Percentiles rank a stretch among this genome's conserved stretches.
phyloP scores from a whole-genome alignment of 2,888 invertebrate genomes.

The Eristalis pertinax region DNA sequence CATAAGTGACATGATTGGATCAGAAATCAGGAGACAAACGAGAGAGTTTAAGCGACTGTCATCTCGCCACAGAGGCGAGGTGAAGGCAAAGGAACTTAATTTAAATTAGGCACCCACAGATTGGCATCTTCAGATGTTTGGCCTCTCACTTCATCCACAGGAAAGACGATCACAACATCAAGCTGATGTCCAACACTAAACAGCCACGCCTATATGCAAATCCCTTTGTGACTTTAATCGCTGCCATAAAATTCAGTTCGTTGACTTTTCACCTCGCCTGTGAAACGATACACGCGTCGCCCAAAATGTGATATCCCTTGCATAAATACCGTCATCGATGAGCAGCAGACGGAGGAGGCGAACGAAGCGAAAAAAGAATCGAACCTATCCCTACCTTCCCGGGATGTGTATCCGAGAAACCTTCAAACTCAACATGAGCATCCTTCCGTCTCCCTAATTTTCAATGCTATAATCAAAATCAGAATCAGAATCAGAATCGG shows the following conservation, averaged over 20 bases:
- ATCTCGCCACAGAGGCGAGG: no score
- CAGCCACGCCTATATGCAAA: neutral
- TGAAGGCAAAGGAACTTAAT: no score
- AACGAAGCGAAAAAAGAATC: slow-evolving; percentile 24
- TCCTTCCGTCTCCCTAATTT: slow-evolving; percentile 71
- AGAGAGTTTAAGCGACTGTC: no score
- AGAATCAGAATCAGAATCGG: slow-evolving; percentile 55
- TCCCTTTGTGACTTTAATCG: no score
- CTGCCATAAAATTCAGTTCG: slow-evolving; percentile 9
- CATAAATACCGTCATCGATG: slow-evolving; percentile 21
- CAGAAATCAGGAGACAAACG: no score
- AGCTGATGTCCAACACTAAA: neutral
- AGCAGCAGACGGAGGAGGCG: neutral
- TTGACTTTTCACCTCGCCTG: slow-evolving; percentile 36
- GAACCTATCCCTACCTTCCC: slow-evolving; percentile 29
- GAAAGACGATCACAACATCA: no score
- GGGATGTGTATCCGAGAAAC: slow-evolving; percentile 33
- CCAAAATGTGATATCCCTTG: slow-evolving; percentile 8
- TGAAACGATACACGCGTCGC: slow-evolving; percentile 11
- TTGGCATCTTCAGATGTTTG: no score
- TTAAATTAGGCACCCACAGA: no score
- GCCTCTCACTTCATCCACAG: no score
- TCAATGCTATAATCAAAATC: slow-evolving; percentile 71
- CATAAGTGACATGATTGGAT: no score
- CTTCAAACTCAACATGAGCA: slow-evolving; percentile 68